Percentiles rank a stretch among this genome's conserved stretches.
These are phyloP conservation scores for Corythornis cristatus DNA, from an alignment of 2,113 vertebrate species.

Conservation along the genomic window DNA sequence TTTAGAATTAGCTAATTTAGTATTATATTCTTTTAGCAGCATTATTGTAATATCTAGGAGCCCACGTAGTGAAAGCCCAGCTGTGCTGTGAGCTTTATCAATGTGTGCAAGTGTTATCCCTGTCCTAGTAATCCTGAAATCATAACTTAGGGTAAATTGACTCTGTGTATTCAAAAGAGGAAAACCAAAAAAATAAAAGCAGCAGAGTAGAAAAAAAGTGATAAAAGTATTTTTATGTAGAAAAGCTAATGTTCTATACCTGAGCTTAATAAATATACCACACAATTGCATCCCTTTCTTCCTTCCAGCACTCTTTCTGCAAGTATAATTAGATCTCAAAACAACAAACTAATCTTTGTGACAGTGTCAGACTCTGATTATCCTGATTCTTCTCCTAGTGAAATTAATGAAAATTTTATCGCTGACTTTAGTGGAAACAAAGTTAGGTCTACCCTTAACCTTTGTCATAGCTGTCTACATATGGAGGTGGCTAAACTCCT, in stretches of 20 bases:
- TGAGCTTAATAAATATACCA: background rate
- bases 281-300: background rate
- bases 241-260: background rate
- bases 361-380: background rate
- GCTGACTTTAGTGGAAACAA: background rate
- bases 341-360: background rate
- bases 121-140: background rate
- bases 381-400: background rate
- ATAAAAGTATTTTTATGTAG: background rate
- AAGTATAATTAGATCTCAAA: background rate
- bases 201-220: background rate
- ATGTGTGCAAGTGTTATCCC: background rate
- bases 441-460: background rate
- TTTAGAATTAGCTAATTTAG: background rate
- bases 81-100: background rate
- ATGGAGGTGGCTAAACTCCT: background rate
- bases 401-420: background rate
- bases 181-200: background rate
- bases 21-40: background rate
- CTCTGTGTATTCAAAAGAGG: background rate
- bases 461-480: background rate
- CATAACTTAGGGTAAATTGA: background rate
- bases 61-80: background rate
- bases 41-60: background rate
- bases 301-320: background rate